Evolutionary conservation across 2,113 vertebrate genomes (phyloP).

Genomic region (Upupa epops): DNA sequence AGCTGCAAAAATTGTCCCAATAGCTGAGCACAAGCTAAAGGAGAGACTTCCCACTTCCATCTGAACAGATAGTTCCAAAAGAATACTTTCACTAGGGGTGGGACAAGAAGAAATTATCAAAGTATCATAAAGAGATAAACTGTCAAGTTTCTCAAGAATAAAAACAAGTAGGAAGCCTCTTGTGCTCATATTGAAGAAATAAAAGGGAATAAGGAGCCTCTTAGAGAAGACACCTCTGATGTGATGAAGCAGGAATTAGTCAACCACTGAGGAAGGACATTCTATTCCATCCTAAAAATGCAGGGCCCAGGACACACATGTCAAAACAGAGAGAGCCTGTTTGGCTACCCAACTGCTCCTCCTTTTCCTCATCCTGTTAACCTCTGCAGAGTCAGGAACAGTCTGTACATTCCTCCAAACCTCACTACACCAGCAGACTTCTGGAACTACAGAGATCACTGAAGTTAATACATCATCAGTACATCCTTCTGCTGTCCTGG

Average conservation of each 20-base stretch:
- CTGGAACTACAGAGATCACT: neutral
- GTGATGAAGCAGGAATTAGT: rapidly evolving
- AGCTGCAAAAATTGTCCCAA: neutral
- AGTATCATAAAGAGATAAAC: neutral
- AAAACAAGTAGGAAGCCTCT: neutral
- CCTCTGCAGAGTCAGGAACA: neutral
- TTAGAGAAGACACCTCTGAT: neutral
- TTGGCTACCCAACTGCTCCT: neutral
- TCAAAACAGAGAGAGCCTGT: neutral
- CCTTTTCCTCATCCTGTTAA: neutral
- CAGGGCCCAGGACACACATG: neutral
- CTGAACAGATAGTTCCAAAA: neutral
- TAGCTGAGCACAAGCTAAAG: neutral
- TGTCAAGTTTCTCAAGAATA: neutral
- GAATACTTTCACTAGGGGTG: neutral
- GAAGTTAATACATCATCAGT: too few species aligned
- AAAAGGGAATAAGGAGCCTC: neutral
- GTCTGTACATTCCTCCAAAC: neutral
- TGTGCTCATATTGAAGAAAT: neutral
- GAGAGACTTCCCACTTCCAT: neutral
- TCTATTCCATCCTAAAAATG: neutral
- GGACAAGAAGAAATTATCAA: neutral
- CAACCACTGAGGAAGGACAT: neutral
- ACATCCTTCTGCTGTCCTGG: neutral
- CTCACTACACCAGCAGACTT: neutral